Conservation (phyloP, 2,888 invertebrate genomes). For the Crioceris asparagi region DNA sequence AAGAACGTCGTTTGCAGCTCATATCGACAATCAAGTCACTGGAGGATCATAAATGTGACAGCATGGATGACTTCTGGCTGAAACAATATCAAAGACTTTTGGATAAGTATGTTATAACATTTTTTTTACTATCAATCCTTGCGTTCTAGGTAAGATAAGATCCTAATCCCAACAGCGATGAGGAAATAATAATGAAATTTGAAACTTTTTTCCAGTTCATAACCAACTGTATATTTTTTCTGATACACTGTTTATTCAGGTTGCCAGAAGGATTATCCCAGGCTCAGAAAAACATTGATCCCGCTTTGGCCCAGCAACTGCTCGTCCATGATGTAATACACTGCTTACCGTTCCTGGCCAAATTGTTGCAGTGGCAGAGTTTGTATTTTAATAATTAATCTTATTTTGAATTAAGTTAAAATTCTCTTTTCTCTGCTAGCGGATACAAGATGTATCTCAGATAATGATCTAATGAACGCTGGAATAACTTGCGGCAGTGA, state of each 20-base stretch:
- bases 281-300: conserved; percentile 53
- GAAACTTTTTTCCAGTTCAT: not conserved
- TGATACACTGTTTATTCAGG: too few relatives aligned
- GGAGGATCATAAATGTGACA: conserved; percentile 47
- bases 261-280: conserved; percentile 53
- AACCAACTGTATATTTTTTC: conserved; percentile 3
- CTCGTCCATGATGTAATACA: conserved; percentile 63
- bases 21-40: conserved; percentile 59
- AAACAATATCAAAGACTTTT: conserved; percentile 74
- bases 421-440: not conserved
- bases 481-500: conserved; percentile 48
- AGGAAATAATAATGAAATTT: not conserved
- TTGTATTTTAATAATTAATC: conserved; percentile 20
- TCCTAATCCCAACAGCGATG: too few relatives aligned
- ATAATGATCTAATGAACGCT: conserved; percentile 46
- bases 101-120: conserved; percentile 40
- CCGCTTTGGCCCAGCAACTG: conserved; percentile 55
- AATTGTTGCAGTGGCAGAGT: conserved; percentile 45
- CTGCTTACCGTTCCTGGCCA: conserved; percentile 63
- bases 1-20: conserved; percentile 52
- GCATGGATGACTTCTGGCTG: conserved; percentile 57
- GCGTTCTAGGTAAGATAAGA: too few relatives aligned
- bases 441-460: too few relatives aligned
- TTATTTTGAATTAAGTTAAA: not conserved
- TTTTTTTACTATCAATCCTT: too few relatives aligned